These are phyloP conservation scores for Capromys pilorides DNA, from an alignment of 2,797 vertebrate genomes.

Conservation along the genomic window DNA sequence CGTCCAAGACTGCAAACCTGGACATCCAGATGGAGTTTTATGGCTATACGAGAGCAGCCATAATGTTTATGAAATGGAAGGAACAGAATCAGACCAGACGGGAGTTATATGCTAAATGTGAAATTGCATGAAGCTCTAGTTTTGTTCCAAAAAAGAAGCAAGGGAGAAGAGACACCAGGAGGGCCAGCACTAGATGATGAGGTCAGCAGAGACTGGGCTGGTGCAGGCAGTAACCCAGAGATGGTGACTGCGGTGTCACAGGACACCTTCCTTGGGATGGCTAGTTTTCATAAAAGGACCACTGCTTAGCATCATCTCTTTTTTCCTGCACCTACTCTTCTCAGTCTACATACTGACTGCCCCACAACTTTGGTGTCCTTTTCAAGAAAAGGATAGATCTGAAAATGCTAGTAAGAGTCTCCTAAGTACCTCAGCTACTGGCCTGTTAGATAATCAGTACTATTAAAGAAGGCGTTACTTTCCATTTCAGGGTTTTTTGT, in stretches of 20 bases:
- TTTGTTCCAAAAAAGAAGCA: background rate
- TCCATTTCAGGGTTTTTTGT: background rate
- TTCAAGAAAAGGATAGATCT: background rate
- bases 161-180: background rate
- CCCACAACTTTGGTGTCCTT: background rate
- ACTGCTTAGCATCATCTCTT: fast-evolving
- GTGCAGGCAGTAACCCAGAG: background rate
- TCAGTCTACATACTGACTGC: background rate
- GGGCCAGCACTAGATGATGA: too few species aligned
- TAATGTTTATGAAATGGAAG: background rate
- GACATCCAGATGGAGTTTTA: background rate
- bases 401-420: background rate
- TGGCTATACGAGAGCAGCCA: background rate
- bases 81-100: background rate
- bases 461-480: background rate
- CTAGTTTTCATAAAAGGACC: background rate
- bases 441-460: background rate
- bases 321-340: background rate
- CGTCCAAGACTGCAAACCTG: background rate
- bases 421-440: background rate
- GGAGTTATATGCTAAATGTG: background rate
- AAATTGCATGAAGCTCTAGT: background rate
- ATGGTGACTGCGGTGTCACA: background rate
- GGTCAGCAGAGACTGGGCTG: background rate
- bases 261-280: background rate